phyloP scores from a whole-genome alignment of 2,113 vertebrate genomes.

The Notothenia coriiceps region DNA sequence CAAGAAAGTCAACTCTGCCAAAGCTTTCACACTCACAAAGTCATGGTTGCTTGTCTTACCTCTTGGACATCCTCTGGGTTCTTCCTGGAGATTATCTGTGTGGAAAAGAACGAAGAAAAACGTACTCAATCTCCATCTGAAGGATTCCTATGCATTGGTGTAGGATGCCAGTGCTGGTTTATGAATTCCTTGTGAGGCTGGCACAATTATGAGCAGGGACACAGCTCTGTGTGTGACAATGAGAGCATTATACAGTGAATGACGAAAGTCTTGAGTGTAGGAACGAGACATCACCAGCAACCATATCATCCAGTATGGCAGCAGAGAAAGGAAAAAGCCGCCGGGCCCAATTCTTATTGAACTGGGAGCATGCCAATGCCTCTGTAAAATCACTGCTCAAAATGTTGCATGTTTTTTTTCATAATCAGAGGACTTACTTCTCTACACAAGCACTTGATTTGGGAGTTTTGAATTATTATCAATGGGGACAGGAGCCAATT shows the following conservation, averaged over 20 bases:
- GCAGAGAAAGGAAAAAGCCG: conserved; percentile 3
- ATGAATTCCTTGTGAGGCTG: conserved; percentile 1
- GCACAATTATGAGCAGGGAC: conserved; percentile 18
- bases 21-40: neutral
- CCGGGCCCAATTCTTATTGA: neutral
- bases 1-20: neutral
- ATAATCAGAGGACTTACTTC: neutral
- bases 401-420: neutral
- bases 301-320: conserved; percentile 14
- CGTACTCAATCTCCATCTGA: neutral
- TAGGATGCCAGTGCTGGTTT: neutral
- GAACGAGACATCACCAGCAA: conserved; percentile 71
- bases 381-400: neutral
- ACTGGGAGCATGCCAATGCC: neutral
- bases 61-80: conserved; percentile 98
- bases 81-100: conserved; percentile 95
- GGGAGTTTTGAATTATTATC: neutral
- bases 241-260: conserved; percentile 57
- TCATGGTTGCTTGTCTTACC: conserved; percentile 83
- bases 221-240: conserved; percentile 58
- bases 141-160: neutral
- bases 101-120: conserved; percentile 53
- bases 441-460: neutral
- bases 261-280: conserved; percentile 50
- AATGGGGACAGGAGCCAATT: neutral